Percentiles rank a stretch among this genome's conserved stretches.
Conservation (phyloP, 2,113 vertebrate species). For the Crocuta crocuta region DNA sequence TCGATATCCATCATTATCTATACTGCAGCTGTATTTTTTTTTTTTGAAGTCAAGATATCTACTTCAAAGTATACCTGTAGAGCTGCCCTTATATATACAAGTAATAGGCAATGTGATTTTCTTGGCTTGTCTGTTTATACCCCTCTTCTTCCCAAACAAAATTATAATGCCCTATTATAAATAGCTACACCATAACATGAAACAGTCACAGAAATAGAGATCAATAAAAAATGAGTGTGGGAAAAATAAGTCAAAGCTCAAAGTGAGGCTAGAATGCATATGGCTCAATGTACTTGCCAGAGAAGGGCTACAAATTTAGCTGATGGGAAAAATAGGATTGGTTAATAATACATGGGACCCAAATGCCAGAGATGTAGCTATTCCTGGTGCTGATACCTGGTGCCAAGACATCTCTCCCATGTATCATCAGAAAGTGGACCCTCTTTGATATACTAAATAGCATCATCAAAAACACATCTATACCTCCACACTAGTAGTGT, state of each 20-base stretch:
- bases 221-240: not conserved
- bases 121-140: not conserved
- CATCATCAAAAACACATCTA: not conserved
- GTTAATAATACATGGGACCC: not conserved
- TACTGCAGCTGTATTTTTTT: not conserved
- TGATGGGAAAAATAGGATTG: not conserved
- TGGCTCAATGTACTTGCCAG: not conserved
- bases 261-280: slow-evolving; percentile 23
- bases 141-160: not conserved
- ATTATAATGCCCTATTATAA: not conserved
- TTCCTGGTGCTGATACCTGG: not conserved
- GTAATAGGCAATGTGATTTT: slow-evolving; percentile 2
- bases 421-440: not conserved
- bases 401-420: not conserved
- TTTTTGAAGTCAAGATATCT: not conserved
- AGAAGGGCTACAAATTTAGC: not conserved
- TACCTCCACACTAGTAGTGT: not conserved
- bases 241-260: slow-evolving; percentile 10
- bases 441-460: not conserved
- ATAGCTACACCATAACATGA: not conserved
- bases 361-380: not conserved
- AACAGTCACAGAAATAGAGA: not conserved
- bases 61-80: not conserved
- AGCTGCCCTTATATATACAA: not conserved
- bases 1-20: not conserved